Base-by-base conservation (phyloP, 2,113 vertebrate species). In the Oostethus manadensis region DNA sequence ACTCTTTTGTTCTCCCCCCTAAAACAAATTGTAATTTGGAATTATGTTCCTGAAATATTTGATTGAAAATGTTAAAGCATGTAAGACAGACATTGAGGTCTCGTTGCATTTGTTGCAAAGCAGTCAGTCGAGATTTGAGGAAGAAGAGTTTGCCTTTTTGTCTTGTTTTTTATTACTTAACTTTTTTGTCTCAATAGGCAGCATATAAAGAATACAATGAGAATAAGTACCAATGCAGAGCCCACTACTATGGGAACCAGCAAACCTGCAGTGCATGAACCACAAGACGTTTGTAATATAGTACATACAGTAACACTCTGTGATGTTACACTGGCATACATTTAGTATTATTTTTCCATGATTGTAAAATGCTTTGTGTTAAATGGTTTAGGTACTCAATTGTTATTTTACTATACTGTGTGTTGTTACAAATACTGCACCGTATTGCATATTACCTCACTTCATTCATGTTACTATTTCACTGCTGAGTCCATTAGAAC, bases 161-260 rank as follows among this genome's bases (percentile, higher is more conserved):
- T 58, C 20, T 8, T 42, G 59, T 56, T 69, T 51, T 1, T 9
- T 9, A 51, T 49, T 23, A 58, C 90, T 88, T 79, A 97, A 94
- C 93, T 89, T 79, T 84, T 92, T 71, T 77, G 90, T 70, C 81
- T 88, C n/a, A 93, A 79, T 38, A 95, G 70, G 72, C 88, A 95
- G 48, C 86, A 74, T 0, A 81, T 69, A 58, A 87, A 62, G 8
- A 74, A 81, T n/a, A 90, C 69, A 66, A 92, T 63, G 23, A 90
- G 23, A 55, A 89, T 58, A 54, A 89, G 63, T 69, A 88, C 92
- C 14, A 96, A 63, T 56, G 83, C 1, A 8, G 88, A 88, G 40
- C 75, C 84, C 75, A 91, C 71, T 58, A 83, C 68, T 58, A 91
- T 61, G 1, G 89, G 87, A 35, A 90, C 71, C 55, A 92, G 64